These are phyloP conservation scores for Paracanthobrama guichenoti DNA, from an alignment of 2,113 vertebrate genomes.

Conservation along the genomic window DNA sequence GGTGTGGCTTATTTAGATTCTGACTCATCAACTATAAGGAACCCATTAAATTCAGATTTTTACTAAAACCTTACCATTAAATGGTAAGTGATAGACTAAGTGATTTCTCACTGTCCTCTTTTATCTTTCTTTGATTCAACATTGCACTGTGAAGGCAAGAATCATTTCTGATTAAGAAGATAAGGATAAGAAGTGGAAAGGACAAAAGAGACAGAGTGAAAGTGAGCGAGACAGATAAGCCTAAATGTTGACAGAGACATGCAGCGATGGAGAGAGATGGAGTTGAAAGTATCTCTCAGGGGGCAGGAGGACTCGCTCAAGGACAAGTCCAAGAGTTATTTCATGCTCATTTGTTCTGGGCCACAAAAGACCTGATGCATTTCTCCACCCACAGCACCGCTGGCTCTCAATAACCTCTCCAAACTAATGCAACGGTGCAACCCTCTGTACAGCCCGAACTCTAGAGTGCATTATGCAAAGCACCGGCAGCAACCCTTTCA, in stretches of 20 bases:
- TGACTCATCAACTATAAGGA: not conserved
- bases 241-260: constrained; percentile 37
- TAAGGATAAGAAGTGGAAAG: not conserved
- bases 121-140: not conserved
- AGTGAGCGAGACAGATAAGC: constrained; percentile 26
- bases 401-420: constrained; percentile 38
- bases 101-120: not conserved
- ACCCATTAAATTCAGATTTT: not conserved
- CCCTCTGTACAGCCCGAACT: constrained; percentile 13
- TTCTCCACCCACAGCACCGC: constrained; percentile 47
- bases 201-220: constrained; percentile 11
- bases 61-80: not conserved
- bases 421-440: constrained; percentile 18
- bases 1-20: not conserved
- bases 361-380: constrained; percentile 49
- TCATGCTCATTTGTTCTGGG: constrained; percentile 56
- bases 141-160: constrained; percentile 13
- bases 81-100: not conserved
- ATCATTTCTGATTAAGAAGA: constrained; percentile 6
- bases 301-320: constrained; percentile 49
- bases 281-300: constrained; percentile 42
- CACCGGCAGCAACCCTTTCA: constrained; percentile 13
- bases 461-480: constrained; percentile 39
- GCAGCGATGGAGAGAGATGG: constrained; percentile 33
- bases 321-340: constrained; percentile 53